These are phyloP conservation scores for Oxyura jamaicensis DNA, from an alignment of 2,113 vertebrate species.

Conservation along the genomic window DNA sequence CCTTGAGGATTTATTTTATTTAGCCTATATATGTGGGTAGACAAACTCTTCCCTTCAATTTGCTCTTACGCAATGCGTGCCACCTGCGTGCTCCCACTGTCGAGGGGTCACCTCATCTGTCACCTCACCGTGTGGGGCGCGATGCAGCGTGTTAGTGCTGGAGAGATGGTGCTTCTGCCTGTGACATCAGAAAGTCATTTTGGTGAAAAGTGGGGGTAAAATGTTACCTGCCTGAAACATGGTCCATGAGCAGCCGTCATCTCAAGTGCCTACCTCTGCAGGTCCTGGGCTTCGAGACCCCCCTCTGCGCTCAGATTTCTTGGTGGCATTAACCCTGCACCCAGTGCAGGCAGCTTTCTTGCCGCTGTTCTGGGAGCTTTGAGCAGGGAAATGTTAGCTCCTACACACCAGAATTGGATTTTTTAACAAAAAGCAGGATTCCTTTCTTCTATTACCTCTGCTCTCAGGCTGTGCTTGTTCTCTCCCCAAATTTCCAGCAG, in stretches of 20 bases:
- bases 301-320: conserved; percentile 14
- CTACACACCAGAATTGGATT: not conserved
- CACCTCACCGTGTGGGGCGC: not conserved
- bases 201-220: conserved; percentile 40
- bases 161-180: not conserved
- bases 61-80: rapidly evolving
- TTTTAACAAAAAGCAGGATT: not conserved
- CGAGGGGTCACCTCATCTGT: conserved; percentile 25
- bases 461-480: conserved; percentile 20
- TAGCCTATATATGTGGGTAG: rapidly evolving
- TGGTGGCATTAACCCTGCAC: not conserved
- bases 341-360: not conserved
- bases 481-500: conserved; percentile 16
- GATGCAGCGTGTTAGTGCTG: conserved; percentile 14
- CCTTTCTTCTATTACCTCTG: not conserved
- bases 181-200: not conserved
- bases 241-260: not conserved
- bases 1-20: not conserved
- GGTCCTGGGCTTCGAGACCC: not conserved
- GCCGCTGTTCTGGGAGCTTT: not conserved
- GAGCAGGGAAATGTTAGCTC: not conserved
- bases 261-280: not conserved
- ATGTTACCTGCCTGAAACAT: not conserved
- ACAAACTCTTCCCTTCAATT: rapidly evolving
- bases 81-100: not conserved